phyloP scores from a whole-genome alignment of 2,797 vertebrate species.

The Lophotriccus pileatus region DNA sequence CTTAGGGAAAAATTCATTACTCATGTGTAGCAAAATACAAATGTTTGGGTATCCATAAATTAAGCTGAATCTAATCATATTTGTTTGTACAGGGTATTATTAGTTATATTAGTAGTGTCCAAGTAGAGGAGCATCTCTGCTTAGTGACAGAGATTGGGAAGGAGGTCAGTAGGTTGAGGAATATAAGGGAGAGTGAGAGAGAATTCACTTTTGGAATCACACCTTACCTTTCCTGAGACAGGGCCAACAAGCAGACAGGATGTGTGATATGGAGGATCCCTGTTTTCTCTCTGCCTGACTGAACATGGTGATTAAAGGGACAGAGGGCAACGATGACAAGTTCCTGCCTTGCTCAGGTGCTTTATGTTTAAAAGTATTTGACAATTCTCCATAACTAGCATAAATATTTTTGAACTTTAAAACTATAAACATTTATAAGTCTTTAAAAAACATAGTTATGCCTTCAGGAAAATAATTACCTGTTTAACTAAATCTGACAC shows the following conservation, averaged over 20 bases:
- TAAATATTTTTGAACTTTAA: conserved; percentile 20
- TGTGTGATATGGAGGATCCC: not conserved
- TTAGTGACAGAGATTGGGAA: not conserved
- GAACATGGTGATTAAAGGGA: not conserved
- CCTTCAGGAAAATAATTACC: conserved; percentile 49
- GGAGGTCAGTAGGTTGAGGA: not conserved
- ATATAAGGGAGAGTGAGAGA: not conserved
- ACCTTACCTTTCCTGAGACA: not conserved
- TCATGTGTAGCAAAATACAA: not conserved
- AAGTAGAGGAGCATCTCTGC: not conserved
- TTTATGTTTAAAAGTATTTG: not conserved
- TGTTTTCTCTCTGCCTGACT: not conserved
- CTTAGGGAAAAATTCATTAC: not conserved
- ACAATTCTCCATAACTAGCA: not conserved
- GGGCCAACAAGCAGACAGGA: not conserved
- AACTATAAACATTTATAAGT: not conserved
- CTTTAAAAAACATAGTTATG: not conserved
- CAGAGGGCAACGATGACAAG: not conserved
- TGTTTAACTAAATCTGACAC: conserved; percentile 37
- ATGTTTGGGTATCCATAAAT: not conserved
- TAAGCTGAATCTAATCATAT: not conserved
- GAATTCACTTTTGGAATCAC: not conserved
- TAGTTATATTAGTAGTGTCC: not conserved
- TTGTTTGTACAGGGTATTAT: not conserved
- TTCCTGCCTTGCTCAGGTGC: not conserved